Evolutionary conservation across 92 coral and sea anemone genomes (phyloP), one percentile per base, ranked within the genome.

Genomic region (Epizoanthus fatuus): DNA sequence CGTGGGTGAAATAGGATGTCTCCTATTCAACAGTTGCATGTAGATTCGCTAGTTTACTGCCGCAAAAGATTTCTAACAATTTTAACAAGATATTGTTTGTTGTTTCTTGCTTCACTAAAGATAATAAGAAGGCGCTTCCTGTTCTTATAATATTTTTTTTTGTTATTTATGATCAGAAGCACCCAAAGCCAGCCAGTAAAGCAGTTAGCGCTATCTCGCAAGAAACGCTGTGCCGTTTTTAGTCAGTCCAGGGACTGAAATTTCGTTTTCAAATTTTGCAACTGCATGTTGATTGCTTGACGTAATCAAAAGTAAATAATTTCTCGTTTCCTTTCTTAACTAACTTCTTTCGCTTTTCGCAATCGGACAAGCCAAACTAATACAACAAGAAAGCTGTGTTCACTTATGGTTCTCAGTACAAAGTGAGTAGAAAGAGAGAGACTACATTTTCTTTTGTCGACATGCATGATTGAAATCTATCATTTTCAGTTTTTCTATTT

Each of bases 171-270:
- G 82, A 38, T 42, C 25, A 40, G 65, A 62, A 62, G 32, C 54
- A 58, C 69, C 20, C 22, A 14, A 75, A 59, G 69, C 5, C 53
- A 8, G 14, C 13, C 53, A 8, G 53, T 49, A 12, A 29, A 52
- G 69, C 82, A 77, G 63, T 53, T 77, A 71, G 45, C 69, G 37
- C 54, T 58, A 76, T 76, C 40, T 76, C 81, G 62, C 81, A 76
- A 53, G 47, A 40, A 77, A 15, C 49, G 45, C 56, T 60, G 17
- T 51, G 51, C 69, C 25, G 12, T 42, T 38, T 37, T 11, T 32
- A 37, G 20, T 75, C 63, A 51, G 17, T 77, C 13, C 4, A 35
- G 69, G 35, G 35, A 12, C 69, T 77, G 20, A 62, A 77, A 20
- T 20, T 56, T 42, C 15, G 55, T 60, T 62, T 76, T 70, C 11